phyloP scores from a whole-genome alignment of 2,888 invertebrate genomes.

The Tipula lateralis region DNA sequence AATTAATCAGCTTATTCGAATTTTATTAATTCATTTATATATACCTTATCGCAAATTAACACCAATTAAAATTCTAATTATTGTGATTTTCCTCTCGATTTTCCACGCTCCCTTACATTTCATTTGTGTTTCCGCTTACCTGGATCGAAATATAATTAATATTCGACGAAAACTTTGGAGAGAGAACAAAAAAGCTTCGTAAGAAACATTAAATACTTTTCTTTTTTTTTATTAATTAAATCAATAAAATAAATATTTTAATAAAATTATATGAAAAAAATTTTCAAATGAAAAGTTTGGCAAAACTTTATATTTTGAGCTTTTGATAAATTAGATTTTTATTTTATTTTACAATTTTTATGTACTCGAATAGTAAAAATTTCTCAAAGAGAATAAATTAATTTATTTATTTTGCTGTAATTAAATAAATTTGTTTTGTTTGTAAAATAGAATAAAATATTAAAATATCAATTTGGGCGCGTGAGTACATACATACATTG shows the following conservation, averaged over 20 bases:
- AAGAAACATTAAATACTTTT: neutral
- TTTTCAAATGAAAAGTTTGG: neutral
- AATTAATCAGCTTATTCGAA: neutral
- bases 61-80: slow-evolving; percentile 11
- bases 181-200: neutral
- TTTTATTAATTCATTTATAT: neutral
- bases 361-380: neutral
- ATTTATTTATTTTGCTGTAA: neutral
- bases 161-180: neutral
- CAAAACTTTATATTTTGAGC: neutral
- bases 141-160: slow-evolving; percentile 7
- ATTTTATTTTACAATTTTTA: neutral
- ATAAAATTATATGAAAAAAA: neutral
- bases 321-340: neutral
- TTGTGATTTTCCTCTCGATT: neutral
- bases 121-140: neutral
- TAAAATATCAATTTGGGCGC: no score
- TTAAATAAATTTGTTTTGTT: neutral
- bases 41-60: neutral
- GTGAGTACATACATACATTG: no score
- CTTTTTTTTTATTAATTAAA: neutral
- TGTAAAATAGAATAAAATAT: neutral
- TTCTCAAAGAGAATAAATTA: neutral
- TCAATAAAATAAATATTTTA: neutral
- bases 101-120: neutral